A percentile compares a stretch with the other conserved stretches of the same genome.
Conservation (phyloP, 2,113 vertebrate genomes). For the Noturus placidus region DNA sequence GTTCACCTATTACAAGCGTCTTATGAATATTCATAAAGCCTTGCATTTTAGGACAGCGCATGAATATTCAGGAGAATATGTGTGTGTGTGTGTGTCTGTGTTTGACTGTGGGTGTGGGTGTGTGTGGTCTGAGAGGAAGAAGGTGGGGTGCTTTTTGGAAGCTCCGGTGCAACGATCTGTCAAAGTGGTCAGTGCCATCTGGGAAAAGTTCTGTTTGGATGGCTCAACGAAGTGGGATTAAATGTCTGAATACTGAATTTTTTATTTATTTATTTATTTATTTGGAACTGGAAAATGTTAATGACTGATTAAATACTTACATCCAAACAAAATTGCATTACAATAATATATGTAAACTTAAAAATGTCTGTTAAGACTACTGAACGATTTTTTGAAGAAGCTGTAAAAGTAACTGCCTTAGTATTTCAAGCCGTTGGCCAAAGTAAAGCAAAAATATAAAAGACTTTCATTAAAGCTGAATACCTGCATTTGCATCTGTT, state of each 20-base stretch:
- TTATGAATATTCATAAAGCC: constrained; percentile 62
- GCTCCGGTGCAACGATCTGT: constrained; percentile 27
- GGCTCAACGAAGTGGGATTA: constrained; percentile 15
- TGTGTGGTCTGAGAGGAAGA: constrained; percentile 36
- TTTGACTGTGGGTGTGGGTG: constrained; percentile 24
- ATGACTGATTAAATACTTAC: neutral
- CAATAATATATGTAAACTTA: neutral
- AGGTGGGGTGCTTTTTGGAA: constrained; percentile 29
- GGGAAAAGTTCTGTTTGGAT: constrained; percentile 39
- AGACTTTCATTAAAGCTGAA: no score
- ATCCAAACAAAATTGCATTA: neutral
- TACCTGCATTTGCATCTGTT: no score
- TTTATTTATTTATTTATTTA: no score
- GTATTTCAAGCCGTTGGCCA: neutral
- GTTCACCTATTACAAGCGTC: constrained; percentile 52
- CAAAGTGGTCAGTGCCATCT: constrained; percentile 52
- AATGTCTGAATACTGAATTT: neutral
- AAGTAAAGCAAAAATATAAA: neutral
- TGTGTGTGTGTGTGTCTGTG: constrained; percentile 16
- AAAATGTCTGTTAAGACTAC: neutral
- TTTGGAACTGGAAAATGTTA: neutral
- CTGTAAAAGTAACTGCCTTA: neutral
- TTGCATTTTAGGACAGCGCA: constrained; percentile 17
- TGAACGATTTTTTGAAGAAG: neutral
- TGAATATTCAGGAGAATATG: constrained; percentile 60